A percentile compares a stretch with the other conserved stretches of the same genome.
phyloP scores from a whole-genome alignment of 1,140 invertebrate species.

The Drosophila subobscura region DNA sequence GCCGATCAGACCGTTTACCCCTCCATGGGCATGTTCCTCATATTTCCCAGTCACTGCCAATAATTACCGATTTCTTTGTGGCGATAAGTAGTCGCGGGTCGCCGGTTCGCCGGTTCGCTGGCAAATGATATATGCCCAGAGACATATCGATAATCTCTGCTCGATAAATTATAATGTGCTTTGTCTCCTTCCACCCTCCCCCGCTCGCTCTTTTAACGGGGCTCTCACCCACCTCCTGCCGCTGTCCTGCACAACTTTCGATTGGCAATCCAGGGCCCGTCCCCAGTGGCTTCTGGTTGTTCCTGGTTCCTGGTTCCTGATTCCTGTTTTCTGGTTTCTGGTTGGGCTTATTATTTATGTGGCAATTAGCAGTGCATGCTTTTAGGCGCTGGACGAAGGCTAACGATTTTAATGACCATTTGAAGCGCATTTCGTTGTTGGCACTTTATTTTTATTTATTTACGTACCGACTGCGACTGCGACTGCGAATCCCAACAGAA shows the following conservation, averaged over 20 bases:
- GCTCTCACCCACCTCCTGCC: too few species aligned
- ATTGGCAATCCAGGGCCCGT: background rate
- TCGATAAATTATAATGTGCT: slow-evolving; percentile 52
- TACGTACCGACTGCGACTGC: slow-evolving; percentile 21
- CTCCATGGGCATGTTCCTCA: too few species aligned
- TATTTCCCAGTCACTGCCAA: background rate
- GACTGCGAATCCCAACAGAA: slow-evolving; percentile 14
- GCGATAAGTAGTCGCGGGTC: too few species aligned
- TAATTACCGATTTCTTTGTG: slow-evolving; percentile 21
- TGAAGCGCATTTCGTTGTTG: slow-evolving; percentile 80
- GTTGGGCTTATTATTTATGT: slow-evolving; percentile 71
- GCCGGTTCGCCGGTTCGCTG: background rate
- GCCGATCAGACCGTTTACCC: too few species aligned
- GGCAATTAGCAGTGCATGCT: slow-evolving; percentile 75
- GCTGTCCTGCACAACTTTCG: background rate
- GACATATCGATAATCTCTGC: slow-evolving; percentile 53
- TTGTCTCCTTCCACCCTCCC: background rate
- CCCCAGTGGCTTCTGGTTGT: background rate
- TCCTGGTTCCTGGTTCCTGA: slow-evolving; percentile 8
- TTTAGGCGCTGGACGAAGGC: slow-evolving; percentile 46
- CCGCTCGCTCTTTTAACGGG: too few species aligned
- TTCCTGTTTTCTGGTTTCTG: slow-evolving; percentile 27
- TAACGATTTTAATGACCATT: slow-evolving; percentile 75
- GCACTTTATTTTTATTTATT: slow-evolving; percentile 73
- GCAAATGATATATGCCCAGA: slow-evolving; percentile 28